Base-by-base conservation (phyloP, 2,888 invertebrate genomes). In the Heliconius sara region DNA sequence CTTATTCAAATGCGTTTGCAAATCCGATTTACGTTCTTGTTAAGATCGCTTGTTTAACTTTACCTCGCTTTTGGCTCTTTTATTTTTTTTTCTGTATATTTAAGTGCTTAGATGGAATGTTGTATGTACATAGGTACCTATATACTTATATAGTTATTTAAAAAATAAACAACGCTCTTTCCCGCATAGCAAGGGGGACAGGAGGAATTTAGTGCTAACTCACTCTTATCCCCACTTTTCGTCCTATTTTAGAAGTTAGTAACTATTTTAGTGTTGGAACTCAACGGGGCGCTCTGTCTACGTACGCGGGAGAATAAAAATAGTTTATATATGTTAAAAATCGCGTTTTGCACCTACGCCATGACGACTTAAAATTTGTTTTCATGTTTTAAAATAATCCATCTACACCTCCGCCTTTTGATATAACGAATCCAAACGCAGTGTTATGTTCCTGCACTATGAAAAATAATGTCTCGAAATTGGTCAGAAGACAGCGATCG, bases 11-110 rank as follows among this genome's bases (percentile, higher is more conserved):
- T 94, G 88, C 79, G 86, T 83, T 87, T 84, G 86, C 89, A 93
- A 94, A 95, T 94, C 95, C 88, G 95, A 94, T 95, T 94, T 91
- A 85, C 89, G 87, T 83, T 91, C 92, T 94, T 94, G 94, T 93
- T 94, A 94, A 91, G 89, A 89, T 88, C 85, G 91, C 88, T 91
- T 92, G 90, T 92, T 91, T 91, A 91, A 92, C 89, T 91, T 92
- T 84, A 79, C 85, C 83, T 88, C 88, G 88, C 77, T 79, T 82
- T 79, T 70, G 7, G 72, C 86, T 85, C 81, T 83, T 87, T 87
- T 88, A 83, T 88, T 87, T 87, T 83, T 84, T 57, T 71, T 79
- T 34, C 76, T 78, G 70, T 78, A 67, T 81, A 65, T 77, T 79
- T 77, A 65, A 60, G 60, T 67, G 79, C 75, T 84, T 76, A 82